Evolutionary conservation across 2,797 vertebrate species (phyloP), one percentile per base, ranked within the genome.

Genomic region (Sebastes steindachneri): DNA sequence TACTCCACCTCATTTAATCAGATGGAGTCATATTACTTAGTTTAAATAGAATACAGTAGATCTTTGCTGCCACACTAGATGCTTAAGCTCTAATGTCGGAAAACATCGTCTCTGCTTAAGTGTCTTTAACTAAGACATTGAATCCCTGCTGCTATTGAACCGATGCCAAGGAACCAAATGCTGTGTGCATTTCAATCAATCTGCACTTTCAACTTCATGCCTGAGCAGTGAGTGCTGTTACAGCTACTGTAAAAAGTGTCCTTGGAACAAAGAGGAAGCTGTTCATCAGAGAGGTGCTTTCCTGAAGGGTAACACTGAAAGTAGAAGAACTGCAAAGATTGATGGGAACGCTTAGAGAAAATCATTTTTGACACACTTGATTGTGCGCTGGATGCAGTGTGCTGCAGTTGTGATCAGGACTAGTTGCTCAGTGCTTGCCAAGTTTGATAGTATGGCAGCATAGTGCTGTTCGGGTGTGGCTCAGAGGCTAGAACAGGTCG

Each of bases 1-100:
- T 80, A 63, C 71, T 84, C 63, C 17, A 51, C 68, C 66, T 82
- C 78, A 71, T 75, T 88, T 63, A 80, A 77, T 87, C 54, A 69
- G 53, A 73, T 75, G 63, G 63, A 62, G 68, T 81, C 59, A 5
- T 76, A 68, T 74, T 83, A 31, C 80, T 85, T 41, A 41, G 37
- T 41, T 70, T 54, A 71, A 80, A 80, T 76, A 80, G 79, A 87
- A 63, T 41, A 51, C 26, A 28, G 53, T 78, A n/a, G n/a, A 26
- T 78, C 15, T 70, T 76, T 29, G 59, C 53, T 73, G 62, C 29
- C 60, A 21, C 19, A 35, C 26, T 10, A 45, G 55, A 68, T 26
- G 57, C 64, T 79, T 72, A 35, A 73, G 26, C 23, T 68, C 5
- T 73, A 11, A 11, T 60, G 69, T 58, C 7, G 4, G 53, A n/a